Evolutionary conservation across 2,888 invertebrate species (phyloP), one percentile per base, ranked within the genome.

Genomic region (Stictocephala bisonia): DNA sequence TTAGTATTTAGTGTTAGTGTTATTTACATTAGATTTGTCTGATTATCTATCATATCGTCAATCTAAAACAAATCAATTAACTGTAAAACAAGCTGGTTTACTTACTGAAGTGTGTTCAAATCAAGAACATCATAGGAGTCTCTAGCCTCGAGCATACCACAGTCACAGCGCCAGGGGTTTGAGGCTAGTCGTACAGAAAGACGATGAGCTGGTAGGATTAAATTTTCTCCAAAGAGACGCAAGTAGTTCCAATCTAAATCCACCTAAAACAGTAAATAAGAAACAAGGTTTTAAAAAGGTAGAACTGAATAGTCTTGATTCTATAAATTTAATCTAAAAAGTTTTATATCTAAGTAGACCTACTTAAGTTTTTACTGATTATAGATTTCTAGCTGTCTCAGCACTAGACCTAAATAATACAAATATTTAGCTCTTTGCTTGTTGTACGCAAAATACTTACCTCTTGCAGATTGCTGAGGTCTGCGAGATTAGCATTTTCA

Each of bases 171-270:
- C 64, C 64, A 64, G 3, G 44, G 41, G 64, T 64, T 64, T 41
- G 64, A 60, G 18, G 64, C 64, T 15, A 64, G 44, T 27, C 44
- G 41, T 18, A 64, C 22, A 26, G 24, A 2, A 24, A 64, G 13
- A 15, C 40, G 26, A 24, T 64, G 44, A 1, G 64, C 7, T 3
- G 64, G 64, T 6, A 64, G 64, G 6, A 11, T 24, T 1, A 2
- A 1, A 20, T 44, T 27, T 2, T 35, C 7, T 24, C 44, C 44
- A 22, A 64, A 20, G 26, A 24, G n/a, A 1, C 44, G 2, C 26
- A 64, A 18, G 44, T 22, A 64, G 64, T 64, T 64, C 64, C 64
- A 64, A 44, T 64, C 64, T 15, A 64, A 1, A 15, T 64, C 15
- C 44, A 64, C 13, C 64, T 64, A 18, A 3, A 27, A 18, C 18